Evolutionary conservation across 2,888 invertebrate species (phyloP).

Genomic region (Cosmorhoe ocellata): DNA sequence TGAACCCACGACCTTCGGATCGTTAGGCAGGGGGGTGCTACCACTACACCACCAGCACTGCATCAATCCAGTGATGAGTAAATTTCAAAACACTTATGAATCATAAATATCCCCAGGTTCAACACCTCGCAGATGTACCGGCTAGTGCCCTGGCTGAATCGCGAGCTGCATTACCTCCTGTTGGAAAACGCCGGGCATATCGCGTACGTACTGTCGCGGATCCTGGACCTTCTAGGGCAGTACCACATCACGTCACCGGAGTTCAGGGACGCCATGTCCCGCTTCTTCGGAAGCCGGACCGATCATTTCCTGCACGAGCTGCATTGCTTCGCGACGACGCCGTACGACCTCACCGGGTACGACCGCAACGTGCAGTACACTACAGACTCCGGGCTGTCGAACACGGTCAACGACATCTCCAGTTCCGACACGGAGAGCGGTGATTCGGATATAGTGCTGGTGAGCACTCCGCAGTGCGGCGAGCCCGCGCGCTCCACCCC

Average conservation of each 20-base stretch:
- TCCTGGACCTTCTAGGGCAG: constrained; percentile 86
- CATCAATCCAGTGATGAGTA: no score
- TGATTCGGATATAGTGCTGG: constrained; percentile 66
- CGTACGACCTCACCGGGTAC: constrained; percentile 92
- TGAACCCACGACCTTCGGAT: no score
- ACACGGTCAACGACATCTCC: constrained; percentile 80
- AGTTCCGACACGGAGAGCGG: constrained; percentile 64
- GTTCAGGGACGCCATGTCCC: constrained; percentile 86
- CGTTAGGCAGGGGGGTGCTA: no score
- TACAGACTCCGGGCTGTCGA: constrained; percentile 78
- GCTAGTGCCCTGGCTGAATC: constrained; percentile 92
- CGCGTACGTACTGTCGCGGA: constrained; percentile 85
- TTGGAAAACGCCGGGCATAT: constrained; percentile 85
- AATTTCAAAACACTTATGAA: no score
- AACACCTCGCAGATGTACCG: constrained; percentile 92
- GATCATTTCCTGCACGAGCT: constrained; percentile 96
- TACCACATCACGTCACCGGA: constrained; percentile 86
- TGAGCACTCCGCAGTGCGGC: constrained; percentile 45
- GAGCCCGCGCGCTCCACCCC: no score
- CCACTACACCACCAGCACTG: no score
- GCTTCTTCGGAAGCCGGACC: constrained; percentile 87
- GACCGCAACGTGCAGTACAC: constrained; percentile 87
- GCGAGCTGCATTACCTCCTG: constrained; percentile 91
- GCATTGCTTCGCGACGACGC: constrained; percentile 92
- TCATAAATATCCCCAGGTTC: no score